Evolutionary conservation across 2,888 invertebrate genomes (phyloP).

Genomic region (Drosophila vallismaia): DNA sequence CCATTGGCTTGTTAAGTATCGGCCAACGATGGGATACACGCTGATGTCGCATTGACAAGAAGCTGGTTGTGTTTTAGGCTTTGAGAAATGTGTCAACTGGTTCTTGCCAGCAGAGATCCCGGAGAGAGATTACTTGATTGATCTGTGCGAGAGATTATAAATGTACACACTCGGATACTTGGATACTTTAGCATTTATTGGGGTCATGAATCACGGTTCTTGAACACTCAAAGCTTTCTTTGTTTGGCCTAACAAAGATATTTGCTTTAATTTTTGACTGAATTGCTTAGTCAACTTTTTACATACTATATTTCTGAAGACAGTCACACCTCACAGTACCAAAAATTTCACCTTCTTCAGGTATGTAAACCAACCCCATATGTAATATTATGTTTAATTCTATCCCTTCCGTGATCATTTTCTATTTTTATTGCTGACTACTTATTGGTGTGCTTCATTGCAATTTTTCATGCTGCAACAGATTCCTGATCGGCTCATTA

Average conservation of each 20-base stretch:
- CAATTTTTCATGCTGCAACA: conserved; percentile 22
- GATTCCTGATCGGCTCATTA: conserved; percentile 29
- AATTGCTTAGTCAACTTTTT: conserved; percentile 1
- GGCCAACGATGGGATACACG: conserved; percentile 10
- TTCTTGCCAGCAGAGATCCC: conserved; percentile 24
- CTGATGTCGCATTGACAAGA: conserved; percentile 14
- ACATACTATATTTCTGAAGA: neutral
- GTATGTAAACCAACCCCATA: neutral
- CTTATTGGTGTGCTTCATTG: conserved; percentile 3
- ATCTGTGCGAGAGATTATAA: conserved; percentile 23
- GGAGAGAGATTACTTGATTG: conserved; percentile 32
- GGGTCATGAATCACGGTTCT: conserved; percentile 17
- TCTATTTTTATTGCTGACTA: conserved; percentile 22
- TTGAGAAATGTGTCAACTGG: conserved; percentile 36
- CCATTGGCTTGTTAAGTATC: conserved; percentile 12
- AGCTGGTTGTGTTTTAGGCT: conserved; percentile 12
- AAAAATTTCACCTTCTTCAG: conserved; percentile 1
- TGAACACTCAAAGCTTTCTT: conserved; percentile 1
- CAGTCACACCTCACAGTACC: neutral
- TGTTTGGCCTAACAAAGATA: neutral
- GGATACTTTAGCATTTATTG: conserved; percentile 1
- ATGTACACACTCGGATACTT: neutral
- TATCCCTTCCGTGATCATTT: conserved; percentile 19
- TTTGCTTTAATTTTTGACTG: neutral
- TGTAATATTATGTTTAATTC: conserved; percentile 14